A percentile compares a stretch with the other conserved stretches of the same genome.
phyloP scores from a whole-genome alignment of 2,888 invertebrate species.

The Platycheirus albimanus region DNA sequence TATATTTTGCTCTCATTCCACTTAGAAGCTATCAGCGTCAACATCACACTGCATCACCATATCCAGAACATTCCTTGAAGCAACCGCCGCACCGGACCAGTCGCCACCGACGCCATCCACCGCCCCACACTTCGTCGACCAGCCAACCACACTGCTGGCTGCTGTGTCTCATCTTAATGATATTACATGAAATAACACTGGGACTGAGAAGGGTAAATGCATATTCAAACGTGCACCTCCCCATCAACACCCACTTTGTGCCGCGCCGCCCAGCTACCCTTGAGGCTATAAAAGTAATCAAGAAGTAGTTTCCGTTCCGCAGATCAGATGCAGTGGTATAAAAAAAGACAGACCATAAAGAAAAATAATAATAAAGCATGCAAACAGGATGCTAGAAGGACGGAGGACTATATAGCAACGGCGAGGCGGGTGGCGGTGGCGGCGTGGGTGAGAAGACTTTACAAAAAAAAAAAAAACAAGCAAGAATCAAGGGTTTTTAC shows the following conservation, averaged over 20 bases:
- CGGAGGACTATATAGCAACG: neutral
- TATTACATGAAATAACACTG: constrained; percentile 60
- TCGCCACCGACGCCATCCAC: neutral
- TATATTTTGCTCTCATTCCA: neutral
- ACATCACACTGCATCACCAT: constrained; percentile 49
- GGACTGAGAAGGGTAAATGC: constrained; percentile 56
- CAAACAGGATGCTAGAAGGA: constrained; percentile 42
- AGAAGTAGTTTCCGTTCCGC: constrained; percentile 73
- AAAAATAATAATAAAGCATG: constrained; percentile 60
- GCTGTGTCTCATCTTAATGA: constrained; percentile 57
- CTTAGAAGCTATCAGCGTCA: constrained; percentile 53
- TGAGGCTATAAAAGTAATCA: constrained; percentile 74
- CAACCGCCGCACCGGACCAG: neutral
- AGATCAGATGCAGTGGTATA: constrained; percentile 64
- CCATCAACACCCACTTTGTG: constrained; percentile 9
- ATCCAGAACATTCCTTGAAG: constrained; percentile 46
- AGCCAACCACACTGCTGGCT: constrained; percentile 20
- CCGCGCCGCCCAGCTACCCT: constrained; percentile 30
- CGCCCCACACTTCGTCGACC: too few relatives aligned
- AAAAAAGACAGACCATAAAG: constrained; percentile 41
- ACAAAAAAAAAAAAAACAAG: constrained; percentile 31
- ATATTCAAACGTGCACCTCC: constrained; percentile 44
- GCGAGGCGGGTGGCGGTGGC: too few relatives aligned
- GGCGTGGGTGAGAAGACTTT: neutral
- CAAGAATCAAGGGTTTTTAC: constrained; percentile 53